A percentile compares a stretch with the other conserved stretches of the same genome.
phyloP scores from a whole-genome alignment of 1,140 invertebrate species.

The Nebria ingens region DNA sequence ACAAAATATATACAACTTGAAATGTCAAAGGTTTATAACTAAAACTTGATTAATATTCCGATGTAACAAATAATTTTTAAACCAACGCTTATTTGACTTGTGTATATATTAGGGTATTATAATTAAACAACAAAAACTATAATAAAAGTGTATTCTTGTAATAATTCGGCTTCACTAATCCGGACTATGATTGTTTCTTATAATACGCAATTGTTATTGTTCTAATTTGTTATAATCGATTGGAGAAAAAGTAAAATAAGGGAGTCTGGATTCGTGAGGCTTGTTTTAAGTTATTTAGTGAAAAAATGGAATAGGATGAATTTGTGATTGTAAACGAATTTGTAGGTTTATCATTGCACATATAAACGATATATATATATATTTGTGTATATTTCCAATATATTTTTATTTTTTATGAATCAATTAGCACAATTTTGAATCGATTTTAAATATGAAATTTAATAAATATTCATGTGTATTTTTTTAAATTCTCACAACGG shows the following conservation, averaged over 20 bases:
- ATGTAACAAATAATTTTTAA: too few species aligned
- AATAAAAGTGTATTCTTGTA: too few species aligned
- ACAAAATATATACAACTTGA: too few species aligned
- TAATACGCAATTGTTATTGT: not conserved
- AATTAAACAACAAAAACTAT: too few species aligned
- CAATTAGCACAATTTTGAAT: not conserved
- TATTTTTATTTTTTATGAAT: not conserved
- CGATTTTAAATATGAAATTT: not conserved
- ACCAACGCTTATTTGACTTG: too few species aligned
- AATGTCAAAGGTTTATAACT: too few species aligned
- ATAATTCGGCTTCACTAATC: not conserved
- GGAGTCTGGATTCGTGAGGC: not conserved
- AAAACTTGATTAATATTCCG: too few species aligned
- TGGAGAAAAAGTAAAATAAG: not conserved
- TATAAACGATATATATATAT: not conserved
- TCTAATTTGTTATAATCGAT: not conserved
- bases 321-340: conserved; percentile 7
- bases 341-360: conserved; percentile 1
- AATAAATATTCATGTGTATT: not conserved
- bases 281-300: not conserved
- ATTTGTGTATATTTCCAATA: not conserved
- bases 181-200: not conserved
- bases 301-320: not conserved
- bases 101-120: too few species aligned
- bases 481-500: conserved; percentile 2